Conservation (phyloP, 2,113 vertebrate genomes). For the Nannobrachium achirus region DNA sequence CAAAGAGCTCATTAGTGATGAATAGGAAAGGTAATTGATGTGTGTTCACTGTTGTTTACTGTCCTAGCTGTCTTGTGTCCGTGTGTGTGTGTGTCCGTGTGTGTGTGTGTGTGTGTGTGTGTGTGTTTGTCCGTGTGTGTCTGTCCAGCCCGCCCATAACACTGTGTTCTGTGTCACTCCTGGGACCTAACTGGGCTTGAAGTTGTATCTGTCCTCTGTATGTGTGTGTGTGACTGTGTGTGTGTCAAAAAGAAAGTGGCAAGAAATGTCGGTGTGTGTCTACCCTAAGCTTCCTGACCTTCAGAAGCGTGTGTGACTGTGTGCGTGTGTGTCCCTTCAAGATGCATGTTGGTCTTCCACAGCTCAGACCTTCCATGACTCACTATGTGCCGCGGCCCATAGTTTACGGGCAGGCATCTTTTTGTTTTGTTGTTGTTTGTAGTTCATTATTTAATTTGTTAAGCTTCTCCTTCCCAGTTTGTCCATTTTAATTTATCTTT, state of each 20-base stretch:
- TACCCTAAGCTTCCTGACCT: conserved; percentile 8
- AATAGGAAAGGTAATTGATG: neutral
- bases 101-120: conserved; percentile 25
- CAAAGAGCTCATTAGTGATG: neutral
- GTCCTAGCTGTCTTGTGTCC: too few relatives aligned
- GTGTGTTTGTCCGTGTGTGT: conserved; percentile 9
- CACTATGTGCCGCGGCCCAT: conserved; percentile 36
- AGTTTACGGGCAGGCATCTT: conserved; percentile 41
- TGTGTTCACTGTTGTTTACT: neutral
- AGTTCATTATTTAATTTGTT: neutral
- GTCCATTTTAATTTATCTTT: conserved; percentile 21
- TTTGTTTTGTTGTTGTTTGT: neutral
- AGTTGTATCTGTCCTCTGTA: conserved; percentile 28
- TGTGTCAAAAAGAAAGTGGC: too few relatives aligned
- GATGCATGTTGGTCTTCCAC: conserved; percentile 50
- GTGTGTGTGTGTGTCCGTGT: conserved; percentile 7
- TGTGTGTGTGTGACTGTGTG: conserved; percentile 10
- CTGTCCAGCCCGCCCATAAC: conserved; percentile 17
- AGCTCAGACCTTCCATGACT: conserved; percentile 53
- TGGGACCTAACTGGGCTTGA: conserved; percentile 24
- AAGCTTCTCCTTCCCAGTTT: conserved; percentile 16
- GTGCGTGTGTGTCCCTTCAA: conserved; percentile 33
- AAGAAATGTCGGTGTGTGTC: conserved; percentile 25
- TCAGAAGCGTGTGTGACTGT: neutral
- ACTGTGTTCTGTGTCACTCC: conserved; percentile 33